phyloP scores from a whole-genome alignment of 2,113 vertebrate genomes.

The Piliocolobus tephrosceles region DNA sequence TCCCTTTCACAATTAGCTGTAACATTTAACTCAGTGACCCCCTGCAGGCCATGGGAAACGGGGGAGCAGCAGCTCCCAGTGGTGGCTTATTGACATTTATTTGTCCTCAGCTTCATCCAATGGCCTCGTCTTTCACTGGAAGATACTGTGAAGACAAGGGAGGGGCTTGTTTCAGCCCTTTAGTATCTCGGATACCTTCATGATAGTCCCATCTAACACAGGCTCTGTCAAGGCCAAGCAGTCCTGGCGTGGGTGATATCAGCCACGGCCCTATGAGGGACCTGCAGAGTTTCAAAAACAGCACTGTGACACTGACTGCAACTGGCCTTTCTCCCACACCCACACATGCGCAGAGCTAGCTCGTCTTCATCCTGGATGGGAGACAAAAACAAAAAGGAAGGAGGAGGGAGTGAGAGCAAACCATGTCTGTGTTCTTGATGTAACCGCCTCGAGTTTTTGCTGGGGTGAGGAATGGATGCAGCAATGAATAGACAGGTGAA shows the following conservation, averaged over 20 bases:
- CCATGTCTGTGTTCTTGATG: background rate
- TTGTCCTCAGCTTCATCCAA: constrained; percentile 6
- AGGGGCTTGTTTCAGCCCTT: background rate
- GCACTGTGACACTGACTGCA: background rate
- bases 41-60: background rate
- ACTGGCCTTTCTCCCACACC: background rate
- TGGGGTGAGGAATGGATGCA: background rate
- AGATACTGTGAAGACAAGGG: background rate
- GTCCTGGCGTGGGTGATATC: background rate
- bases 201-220: background rate
- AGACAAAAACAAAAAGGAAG: background rate
- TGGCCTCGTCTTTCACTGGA: background rate
- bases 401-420: background rate
- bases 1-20: background rate
- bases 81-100: background rate
- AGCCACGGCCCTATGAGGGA: accelerated
- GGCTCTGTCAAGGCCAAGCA: background rate
- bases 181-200: background rate
- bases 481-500: background rate
- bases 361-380: background rate
- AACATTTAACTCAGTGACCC: background rate
- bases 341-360: accelerated
- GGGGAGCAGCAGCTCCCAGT: background rate
- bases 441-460: background rate
- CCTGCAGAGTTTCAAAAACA: background rate